Percentiles rank a stretch among this genome's conserved stretches.
These are phyloP conservation scores for Apamea monoglypha DNA, from an alignment of 2,888 invertebrate genomes.

Conservation along the genomic window DNA sequence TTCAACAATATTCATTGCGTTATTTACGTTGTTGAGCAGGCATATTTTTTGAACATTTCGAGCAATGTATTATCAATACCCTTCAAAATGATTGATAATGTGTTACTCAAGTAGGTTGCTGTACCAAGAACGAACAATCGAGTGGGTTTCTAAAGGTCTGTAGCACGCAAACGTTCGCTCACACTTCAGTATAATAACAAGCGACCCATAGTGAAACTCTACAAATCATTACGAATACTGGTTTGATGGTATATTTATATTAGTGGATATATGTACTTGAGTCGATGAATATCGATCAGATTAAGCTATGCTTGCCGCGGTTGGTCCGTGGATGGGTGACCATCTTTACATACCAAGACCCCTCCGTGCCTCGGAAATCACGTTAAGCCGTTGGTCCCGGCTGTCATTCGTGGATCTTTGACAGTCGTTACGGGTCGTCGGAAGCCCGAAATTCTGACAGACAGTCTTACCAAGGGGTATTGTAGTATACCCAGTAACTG, in stretches of 20 bases:
- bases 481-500: too few relatives aligned
- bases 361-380: too few relatives aligned
- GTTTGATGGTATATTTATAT: background rate
- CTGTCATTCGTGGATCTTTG: too few relatives aligned
- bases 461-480: too few relatives aligned
- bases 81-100: background rate
- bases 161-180: constrained; percentile 2
- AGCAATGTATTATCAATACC: background rate
- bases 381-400: too few relatives aligned
- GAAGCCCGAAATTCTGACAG: too few relatives aligned
- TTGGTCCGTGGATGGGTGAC: too few relatives aligned
- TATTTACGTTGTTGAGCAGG: background rate
- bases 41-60: background rate
- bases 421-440: too few relatives aligned
- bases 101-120: background rate
- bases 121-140: background rate
- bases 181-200: background rate
- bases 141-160: background rate
- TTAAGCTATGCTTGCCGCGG: too few relatives aligned
- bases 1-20: background rate
- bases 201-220: background rate
- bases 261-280: background rate
- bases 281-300: too few relatives aligned
- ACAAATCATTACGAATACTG: background rate
- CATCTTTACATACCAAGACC: too few relatives aligned